Evolutionary conservation across 1,140 invertebrate genomes (phyloP).

Genomic region (Sipha flava): DNA sequence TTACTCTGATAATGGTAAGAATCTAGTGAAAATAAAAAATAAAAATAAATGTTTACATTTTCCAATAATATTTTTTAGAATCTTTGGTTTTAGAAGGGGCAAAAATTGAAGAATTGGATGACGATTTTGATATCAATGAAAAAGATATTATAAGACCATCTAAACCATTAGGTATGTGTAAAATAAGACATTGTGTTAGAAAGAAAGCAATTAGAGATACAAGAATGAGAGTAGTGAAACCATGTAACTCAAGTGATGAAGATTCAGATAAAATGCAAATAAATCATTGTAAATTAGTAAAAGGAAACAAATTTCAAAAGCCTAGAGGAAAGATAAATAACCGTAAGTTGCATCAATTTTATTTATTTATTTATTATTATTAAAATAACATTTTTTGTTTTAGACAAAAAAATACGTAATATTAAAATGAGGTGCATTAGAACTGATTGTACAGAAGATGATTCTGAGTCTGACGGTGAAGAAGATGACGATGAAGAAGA

Average conservation of each 20-base stretch:
- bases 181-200: slow-evolving; percentile 21
- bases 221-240: slow-evolving; percentile 24
- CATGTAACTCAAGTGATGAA: slow-evolving; percentile 24
- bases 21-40: not conserved
- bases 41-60: not conserved
- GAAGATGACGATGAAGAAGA: slow-evolving; percentile 39
- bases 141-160: slow-evolving; percentile 25
- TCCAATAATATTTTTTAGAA: not conserved
- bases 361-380: not conserved
- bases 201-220: slow-evolving; percentile 25
- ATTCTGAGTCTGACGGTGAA: slow-evolving; percentile 38
- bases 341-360: not conserved
- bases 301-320: not conserved
- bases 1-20: slow-evolving; percentile 32
- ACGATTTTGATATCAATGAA: slow-evolving; percentile 32
- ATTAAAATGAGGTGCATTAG: slow-evolving; percentile 11
- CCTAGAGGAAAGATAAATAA: slow-evolving; percentile 18
- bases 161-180: not conserved
- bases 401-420: slow-evolving; percentile 20
- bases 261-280: slow-evolving; percentile 24
- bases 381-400: not conserved
- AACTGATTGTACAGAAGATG: slow-evolving; percentile 20
- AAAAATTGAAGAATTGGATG: slow-evolving; percentile 39
- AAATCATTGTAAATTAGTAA: slow-evolving; percentile 12
- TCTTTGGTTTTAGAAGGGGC: slow-evolving; percentile 35